Conservation (phyloP, 2,888 invertebrate species). For the Choristoneura rosaceana region DNA sequence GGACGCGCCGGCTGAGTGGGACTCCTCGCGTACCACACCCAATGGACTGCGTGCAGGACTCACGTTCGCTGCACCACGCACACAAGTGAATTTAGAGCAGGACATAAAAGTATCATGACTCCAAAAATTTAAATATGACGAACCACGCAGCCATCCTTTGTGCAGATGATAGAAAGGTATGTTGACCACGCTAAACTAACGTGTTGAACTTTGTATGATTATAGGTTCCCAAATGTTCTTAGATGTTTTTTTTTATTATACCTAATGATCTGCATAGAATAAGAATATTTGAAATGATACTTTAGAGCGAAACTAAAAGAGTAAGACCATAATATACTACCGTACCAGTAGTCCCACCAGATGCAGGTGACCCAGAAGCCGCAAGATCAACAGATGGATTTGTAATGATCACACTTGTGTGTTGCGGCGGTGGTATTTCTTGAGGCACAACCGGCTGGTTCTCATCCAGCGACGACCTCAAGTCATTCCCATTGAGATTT, state of each 20-base stretch:
- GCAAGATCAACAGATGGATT: conserved; percentile 89
- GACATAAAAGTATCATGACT: not conserved
- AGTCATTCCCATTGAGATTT: conserved; percentile 71
- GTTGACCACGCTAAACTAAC: too few relatives aligned
- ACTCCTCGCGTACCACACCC: conserved; percentile 87
- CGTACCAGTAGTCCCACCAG: conserved; percentile 76
- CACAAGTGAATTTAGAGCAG: not conserved
- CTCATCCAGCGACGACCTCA: conserved; percentile 70
- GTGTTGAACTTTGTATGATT: too few relatives aligned
- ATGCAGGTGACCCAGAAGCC: conserved; percentile 77
- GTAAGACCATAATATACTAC: not conserved
- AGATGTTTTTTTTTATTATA: too few relatives aligned
- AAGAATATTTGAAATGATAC: too few relatives aligned
- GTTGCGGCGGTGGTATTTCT: conserved; percentile 66
- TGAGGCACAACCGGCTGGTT: conserved; percentile 41
- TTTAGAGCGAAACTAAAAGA: not conserved
- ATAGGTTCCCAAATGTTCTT: too few relatives aligned
- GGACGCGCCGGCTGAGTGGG: conserved; percentile 77
- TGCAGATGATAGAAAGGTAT: too few relatives aligned
- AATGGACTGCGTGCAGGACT: conserved; percentile 81
- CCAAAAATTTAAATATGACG: too few relatives aligned
- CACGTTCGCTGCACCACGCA: conserved; percentile 68
- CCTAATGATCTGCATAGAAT: too few relatives aligned
- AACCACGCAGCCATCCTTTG: too few relatives aligned
- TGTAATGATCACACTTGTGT: conserved; percentile 89